phyloP scores from a whole-genome alignment of 2,797 vertebrate species.

The Trichosurus vulpecula region DNA sequence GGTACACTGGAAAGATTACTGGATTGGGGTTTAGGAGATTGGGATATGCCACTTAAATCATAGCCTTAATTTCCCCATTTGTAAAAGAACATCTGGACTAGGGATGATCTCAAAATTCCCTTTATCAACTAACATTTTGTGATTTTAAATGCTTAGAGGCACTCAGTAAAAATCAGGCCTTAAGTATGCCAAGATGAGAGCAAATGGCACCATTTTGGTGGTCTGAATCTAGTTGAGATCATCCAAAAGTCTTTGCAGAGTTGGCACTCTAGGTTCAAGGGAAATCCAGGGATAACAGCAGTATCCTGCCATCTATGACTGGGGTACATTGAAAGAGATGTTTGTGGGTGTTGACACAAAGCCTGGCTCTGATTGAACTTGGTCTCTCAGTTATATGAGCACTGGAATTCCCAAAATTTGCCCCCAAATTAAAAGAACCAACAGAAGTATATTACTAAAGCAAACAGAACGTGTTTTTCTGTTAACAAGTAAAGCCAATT shows the following conservation, averaged over 20 bases:
- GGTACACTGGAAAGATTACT: not conserved
- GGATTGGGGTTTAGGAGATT: not conserved
- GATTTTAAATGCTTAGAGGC: too few relatives aligned
- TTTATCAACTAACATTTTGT: fast-evolving
- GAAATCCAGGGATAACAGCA: slow-evolving; percentile 73
- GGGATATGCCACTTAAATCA: not conserved
- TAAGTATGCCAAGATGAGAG: not conserved
- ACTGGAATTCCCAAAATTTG: slow-evolving; percentile 73
- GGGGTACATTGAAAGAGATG: slow-evolving; percentile 46
- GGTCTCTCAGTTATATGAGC: slow-evolving; percentile 59
- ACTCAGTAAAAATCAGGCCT: not conserved
- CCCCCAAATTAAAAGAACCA: slow-evolving; percentile 73
- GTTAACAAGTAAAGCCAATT: slow-evolving; percentile 74
- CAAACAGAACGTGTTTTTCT: slow-evolving; percentile 72
- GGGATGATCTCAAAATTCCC: not conserved
- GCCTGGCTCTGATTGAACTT: slow-evolving; percentile 43
- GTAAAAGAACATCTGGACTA: not conserved
- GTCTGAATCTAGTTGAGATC: slow-evolving; percentile 64
- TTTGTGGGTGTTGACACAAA: slow-evolving; percentile 58
- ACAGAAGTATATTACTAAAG: slow-evolving; percentile 73
- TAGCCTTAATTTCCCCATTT: not conserved
- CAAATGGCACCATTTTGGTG: slow-evolving; percentile 45
- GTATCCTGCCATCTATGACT: slow-evolving; percentile 46
- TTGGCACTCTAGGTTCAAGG: slow-evolving; percentile 59
- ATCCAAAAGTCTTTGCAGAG: slow-evolving; percentile 36